These are phyloP conservation scores for Phrynocephalus forsythii DNA, from an alignment of 2,797 vertebrate species.

Conservation along the genomic window DNA sequence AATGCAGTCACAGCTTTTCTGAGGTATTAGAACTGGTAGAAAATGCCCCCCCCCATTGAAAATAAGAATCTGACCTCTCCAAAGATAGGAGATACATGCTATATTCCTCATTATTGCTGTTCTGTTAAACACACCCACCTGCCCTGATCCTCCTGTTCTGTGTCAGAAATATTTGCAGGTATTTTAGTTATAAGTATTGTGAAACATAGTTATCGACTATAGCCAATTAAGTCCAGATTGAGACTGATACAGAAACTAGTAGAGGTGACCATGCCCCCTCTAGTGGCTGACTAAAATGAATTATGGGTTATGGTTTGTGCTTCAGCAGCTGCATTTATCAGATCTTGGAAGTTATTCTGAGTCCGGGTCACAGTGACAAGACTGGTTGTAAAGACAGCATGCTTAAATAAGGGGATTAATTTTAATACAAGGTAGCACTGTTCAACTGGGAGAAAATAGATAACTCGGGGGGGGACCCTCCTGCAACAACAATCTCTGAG, in stretches of 20 bases:
- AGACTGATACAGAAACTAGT: neutral
- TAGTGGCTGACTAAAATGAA: constrained; percentile 16
- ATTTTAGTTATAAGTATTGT: neutral
- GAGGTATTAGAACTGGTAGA: neutral
- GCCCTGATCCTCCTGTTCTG: neutral
- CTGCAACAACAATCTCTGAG: neutral
- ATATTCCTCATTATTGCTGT: neutral
- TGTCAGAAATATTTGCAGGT: neutral
- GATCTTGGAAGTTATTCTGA: constrained; percentile 41
- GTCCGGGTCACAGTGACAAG: constrained; percentile 15
- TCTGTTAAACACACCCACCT: neutral
- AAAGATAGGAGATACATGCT: neutral
- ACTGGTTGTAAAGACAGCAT: constrained; percentile 46
- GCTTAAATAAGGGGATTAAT: constrained; percentile 37
- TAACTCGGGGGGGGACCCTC: constrained; percentile 14
- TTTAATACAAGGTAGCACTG: constrained; percentile 42
- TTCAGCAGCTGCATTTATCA: constrained; percentile 26
- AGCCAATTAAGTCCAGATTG: constrained; percentile 8
- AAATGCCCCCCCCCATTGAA: neutral
- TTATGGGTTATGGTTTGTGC: neutral
- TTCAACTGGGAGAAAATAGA: constrained; percentile 39
- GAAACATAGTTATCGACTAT: neutral
- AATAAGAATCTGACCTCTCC: neutral
- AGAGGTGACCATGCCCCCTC: constrained; percentile 28
- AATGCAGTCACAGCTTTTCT: neutral